phyloP scores from a whole-genome alignment of 2,888 invertebrate genomes.

The Chrysolina oricalcia region DNA sequence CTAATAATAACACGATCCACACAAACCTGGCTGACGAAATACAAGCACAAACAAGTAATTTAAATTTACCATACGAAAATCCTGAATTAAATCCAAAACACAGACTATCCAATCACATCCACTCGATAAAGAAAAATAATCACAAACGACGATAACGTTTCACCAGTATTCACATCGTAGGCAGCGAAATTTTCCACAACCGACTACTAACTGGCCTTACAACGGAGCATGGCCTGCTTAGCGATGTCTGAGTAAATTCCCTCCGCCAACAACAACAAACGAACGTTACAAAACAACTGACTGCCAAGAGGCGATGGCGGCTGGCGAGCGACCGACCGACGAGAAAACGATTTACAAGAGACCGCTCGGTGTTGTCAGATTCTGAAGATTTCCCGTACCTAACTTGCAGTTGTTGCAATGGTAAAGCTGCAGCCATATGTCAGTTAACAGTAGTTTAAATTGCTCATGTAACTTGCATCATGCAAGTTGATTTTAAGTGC shows the following conservation, averaged over 20 bases:
- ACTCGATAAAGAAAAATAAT: constrained; percentile 38
- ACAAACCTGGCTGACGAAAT: constrained; percentile 26
- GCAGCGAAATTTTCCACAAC: constrained; percentile 47
- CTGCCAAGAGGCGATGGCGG: constrained; percentile 34
- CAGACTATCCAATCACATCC: constrained; percentile 40
- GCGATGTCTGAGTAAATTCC: constrained; percentile 43
- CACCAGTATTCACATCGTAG: constrained; percentile 40
- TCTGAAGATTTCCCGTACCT: no score
- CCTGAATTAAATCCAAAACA: constrained; percentile 10
- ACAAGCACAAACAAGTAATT: constrained; percentile 4
- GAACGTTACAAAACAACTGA: constrained; percentile 48
- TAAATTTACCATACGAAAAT: constrained; percentile 13
- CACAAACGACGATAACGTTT: constrained; percentile 32
- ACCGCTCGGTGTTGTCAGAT: constrained; percentile 29
- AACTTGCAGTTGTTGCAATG: no score
- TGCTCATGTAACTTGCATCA: no score
- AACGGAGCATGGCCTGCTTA: constrained; percentile 49
- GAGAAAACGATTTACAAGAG: constrained; percentile 36
- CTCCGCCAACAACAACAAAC: constrained; percentile 32
- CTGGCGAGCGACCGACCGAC: constrained; percentile 29
- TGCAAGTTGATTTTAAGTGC: no score
- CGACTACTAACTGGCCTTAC: constrained; percentile 42
- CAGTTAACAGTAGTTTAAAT: no score
- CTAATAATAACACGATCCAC: constrained; percentile 35
- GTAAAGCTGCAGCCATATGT: no score